Conservation (phyloP, 2,888 invertebrate species). For the Drosophila peninsularis region DNA sequence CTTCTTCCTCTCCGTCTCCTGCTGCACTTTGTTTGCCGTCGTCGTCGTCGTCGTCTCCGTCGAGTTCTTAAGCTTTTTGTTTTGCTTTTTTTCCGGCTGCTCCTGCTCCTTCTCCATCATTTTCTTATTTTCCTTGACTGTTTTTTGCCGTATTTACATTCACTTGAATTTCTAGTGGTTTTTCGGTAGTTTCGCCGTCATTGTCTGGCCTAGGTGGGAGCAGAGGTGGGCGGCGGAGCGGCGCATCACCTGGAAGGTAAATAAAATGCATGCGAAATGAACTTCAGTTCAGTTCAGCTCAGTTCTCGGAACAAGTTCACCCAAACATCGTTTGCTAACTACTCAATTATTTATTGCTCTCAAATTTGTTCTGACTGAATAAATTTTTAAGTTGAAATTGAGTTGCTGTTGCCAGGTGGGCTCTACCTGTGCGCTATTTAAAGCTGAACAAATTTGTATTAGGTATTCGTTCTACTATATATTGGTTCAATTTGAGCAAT, state of each 20-base stretch:
- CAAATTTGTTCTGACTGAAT: slow-evolving; percentile 1
- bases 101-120: not conserved
- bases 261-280: slow-evolving; percentile 32
- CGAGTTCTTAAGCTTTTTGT: slow-evolving; percentile 17
- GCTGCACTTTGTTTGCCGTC: slow-evolving; percentile 11
- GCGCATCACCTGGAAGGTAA: slow-evolving; percentile 25
- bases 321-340: slow-evolving; percentile 2
- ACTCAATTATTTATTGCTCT: slow-evolving; percentile 36
- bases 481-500: not conserved
- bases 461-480: not conserved
- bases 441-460: not conserved
- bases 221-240: slow-evolving; percentile 7
- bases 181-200: slow-evolving; percentile 56
- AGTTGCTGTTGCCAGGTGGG: not conserved
- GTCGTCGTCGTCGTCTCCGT: slow-evolving; percentile 4
- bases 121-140: not conserved
- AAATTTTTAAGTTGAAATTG: not conserved
- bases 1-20: slow-evolving; percentile 52
- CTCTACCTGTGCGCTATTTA: not conserved
- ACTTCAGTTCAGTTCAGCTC: slow-evolving; percentile 20
- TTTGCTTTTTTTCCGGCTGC: not conserved
- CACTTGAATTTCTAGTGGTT: slow-evolving; percentile 45
- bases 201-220: slow-evolving; percentile 36
- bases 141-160: slow-evolving; percentile 51
- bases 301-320: slow-evolving; percentile 27